Conservation (phyloP, 2,888 invertebrate species). For the Pseudococcus jackbeardsleyi region DNA sequence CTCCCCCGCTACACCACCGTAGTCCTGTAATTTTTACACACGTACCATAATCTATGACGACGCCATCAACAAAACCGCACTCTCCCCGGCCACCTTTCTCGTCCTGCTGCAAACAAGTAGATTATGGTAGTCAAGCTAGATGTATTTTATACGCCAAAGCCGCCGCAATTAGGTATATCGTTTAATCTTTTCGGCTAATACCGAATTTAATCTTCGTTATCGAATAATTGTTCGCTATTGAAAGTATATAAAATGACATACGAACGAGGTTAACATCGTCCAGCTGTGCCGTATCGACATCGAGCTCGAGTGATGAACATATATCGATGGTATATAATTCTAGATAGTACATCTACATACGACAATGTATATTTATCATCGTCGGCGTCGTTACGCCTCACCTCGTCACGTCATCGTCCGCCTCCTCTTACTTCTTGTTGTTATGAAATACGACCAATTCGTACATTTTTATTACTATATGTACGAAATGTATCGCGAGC, state of each 20-base stretch:
- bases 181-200: not conserved
- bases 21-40: not conserved
- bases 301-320: not conserved
- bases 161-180: not conserved
- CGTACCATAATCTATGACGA: not conserved
- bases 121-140: not conserved
- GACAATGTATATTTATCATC: not conserved
- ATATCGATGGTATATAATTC: not conserved
- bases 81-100: not conserved
- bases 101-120: not conserved
- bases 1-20: not conserved
- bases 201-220: constrained; percentile 1
- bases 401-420: not conserved
- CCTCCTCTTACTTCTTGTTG: not conserved
- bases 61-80: not conserved
- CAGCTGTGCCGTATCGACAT: not conserved
- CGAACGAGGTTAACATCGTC: not conserved
- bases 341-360: too few relatives aligned
- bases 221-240: not conserved
- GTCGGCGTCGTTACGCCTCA: not conserved
- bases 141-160: not conserved
- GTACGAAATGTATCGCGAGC: not conserved
- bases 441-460: not conserved
- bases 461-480: not conserved
- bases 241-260: not conserved